Conservation (phyloP, 2,888 invertebrate species). For the Fragum fragum region DNA sequence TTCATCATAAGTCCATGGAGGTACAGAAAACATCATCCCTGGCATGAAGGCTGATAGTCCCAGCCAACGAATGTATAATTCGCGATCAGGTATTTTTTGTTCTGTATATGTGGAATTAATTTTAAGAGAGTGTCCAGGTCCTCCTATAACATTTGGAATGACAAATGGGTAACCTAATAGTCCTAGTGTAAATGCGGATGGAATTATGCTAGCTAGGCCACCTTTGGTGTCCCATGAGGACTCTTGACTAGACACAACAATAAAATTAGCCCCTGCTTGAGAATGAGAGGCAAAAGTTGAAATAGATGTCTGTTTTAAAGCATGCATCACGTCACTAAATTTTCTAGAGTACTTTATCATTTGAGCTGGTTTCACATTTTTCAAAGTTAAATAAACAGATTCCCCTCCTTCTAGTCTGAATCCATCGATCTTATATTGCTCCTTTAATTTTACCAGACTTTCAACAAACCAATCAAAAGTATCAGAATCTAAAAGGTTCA, state of each 20-base stretch:
- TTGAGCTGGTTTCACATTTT: slow-evolving; percentile 63
- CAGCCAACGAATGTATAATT: slow-evolving; percentile 93
- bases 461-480: slow-evolving; percentile 92
- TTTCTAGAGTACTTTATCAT: slow-evolving; percentile 74
- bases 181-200: slow-evolving; percentile 90
- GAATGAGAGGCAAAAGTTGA: slow-evolving; percentile 94
- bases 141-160: slow-evolving; percentile 97
- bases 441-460: slow-evolving; percentile 91
- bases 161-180: slow-evolving; percentile 96
- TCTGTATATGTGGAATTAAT: slow-evolving; percentile 29
- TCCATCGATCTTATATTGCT: slow-evolving; percentile 92
- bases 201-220: slow-evolving; percentile 93
- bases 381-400: slow-evolving; percentile 72
- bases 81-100: slow-evolving; percentile 80
- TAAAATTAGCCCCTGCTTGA: slow-evolving; percentile 94
- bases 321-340: slow-evolving; percentile 88
- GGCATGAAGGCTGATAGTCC: slow-evolving; percentile 96
- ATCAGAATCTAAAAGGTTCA: slow-evolving; percentile 95
- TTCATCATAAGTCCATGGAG: slow-evolving; percentile 95
- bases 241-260: slow-evolving; percentile 93
- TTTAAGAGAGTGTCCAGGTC: slow-evolving; percentile 88
- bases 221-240: slow-evolving; percentile 94
- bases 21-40: slow-evolving; percentile 95
- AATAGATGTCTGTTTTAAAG: slow-evolving; percentile 89
- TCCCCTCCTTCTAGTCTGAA: slow-evolving; percentile 94